Evolutionary conservation across 2,797 vertebrate species (phyloP), one percentile per base, ranked within the genome.

Genomic region (Coracias cyanogaster): DNA sequence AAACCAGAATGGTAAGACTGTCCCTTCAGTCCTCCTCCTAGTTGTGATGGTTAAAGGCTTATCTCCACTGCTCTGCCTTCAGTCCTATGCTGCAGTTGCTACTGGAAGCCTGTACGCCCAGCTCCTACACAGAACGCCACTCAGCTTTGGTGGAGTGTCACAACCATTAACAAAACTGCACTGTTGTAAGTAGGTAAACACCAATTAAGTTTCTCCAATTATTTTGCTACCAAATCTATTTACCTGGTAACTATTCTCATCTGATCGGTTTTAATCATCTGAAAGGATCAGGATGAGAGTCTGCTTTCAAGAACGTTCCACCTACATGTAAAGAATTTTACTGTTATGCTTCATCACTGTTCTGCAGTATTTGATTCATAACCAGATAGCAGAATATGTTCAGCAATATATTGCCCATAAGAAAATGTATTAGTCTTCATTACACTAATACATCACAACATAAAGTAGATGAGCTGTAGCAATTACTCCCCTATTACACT

Each of bases 91-190:
- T 3, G 48, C 49, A 3, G 18, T 2, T 15, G 25, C 74, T 54
- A 20, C 6, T 4, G 12, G 73, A 49, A 22, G 49, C 15, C 12
- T 0, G 2, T 15, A 7, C 28, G 21, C 10, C 17, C 20, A n/a
- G 15, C 19, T 24, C 0, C 0, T 3, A 37, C 22, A 7, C 7
- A 2, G 7, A 72, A 10, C 7, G 3, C 41, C 15, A 31, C 74
- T 74, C 43, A 24, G 51, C 51, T 52, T 14, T 10, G 19, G 6
- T 8, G 10, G 9, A 12, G 31, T 3, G 11, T 21, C 51, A 66
- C 67, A n/a, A 24, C 9, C 21, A 9, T 10, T 7, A 31, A 35
- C 37, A 51, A 20, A 62, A 54, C 19, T 9, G 19, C 19, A 33
- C 3, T 4, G 9, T 37, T 49, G 37, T 26, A 60, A 43, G 31